Conservation (phyloP, 2,113 vertebrate genomes). For the Zosterops pallidus region DNA sequence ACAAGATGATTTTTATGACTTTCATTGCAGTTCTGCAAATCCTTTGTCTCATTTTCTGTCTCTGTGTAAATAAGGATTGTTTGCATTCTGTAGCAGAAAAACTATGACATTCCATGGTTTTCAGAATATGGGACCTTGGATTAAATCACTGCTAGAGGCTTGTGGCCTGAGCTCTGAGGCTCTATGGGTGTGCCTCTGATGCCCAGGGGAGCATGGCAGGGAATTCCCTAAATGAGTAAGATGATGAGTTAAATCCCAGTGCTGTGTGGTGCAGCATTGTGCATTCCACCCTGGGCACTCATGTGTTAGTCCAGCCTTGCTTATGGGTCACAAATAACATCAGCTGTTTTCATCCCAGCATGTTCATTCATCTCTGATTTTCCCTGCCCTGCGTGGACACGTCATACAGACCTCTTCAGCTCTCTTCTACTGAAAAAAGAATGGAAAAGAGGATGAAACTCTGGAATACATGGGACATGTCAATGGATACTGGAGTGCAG, state of each 20-base stretch:
- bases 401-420: background rate
- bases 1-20: background rate
- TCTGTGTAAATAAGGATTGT: background rate
- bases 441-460: background rate
- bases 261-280: fast-evolving
- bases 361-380: background rate
- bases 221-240: background rate
- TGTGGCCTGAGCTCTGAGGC: background rate
- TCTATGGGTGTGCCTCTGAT: background rate
- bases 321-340: background rate
- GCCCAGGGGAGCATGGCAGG: background rate
- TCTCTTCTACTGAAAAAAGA: background rate
- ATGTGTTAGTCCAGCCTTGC: background rate
- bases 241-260: background rate
- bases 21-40: background rate
- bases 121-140: background rate
- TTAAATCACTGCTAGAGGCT: fast-evolving
- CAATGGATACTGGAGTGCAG: background rate
- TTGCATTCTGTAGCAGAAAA: background rate
- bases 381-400: background rate
- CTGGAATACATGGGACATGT: background rate
- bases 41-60: background rate
- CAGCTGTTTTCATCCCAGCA: background rate
- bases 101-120: fast-evolving
- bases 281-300: background rate